Evolutionary conservation across 2,797 vertebrate species (phyloP).

Genomic region (Luscinia megarhynchos): DNA sequence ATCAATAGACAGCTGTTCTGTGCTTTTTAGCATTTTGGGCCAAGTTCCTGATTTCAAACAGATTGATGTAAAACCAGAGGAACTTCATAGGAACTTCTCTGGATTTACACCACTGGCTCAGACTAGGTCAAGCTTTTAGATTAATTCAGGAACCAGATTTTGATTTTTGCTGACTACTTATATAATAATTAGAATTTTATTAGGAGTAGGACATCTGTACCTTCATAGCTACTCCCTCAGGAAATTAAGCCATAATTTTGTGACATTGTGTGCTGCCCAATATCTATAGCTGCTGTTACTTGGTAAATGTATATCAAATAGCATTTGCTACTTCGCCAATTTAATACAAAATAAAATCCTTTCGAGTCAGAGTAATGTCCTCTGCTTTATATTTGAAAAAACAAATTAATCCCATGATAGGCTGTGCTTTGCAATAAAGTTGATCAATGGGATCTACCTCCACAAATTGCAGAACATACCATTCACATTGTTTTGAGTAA

Average conservation of each 20-base stretch:
- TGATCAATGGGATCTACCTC: constrained; percentile 55
- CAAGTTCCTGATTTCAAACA: constrained; percentile 42
- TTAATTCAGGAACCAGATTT: not conserved
- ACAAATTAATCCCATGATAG: constrained; percentile 34
- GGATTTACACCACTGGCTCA: not conserved
- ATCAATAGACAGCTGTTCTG: constrained; percentile 12
- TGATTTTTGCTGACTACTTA: not conserved
- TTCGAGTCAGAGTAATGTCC: constrained; percentile 20
- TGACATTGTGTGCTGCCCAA: not conserved
- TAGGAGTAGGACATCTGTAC: not conserved
- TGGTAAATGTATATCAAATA: not conserved
- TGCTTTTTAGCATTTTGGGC: constrained; percentile 26
- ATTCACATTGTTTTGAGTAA: constrained; percentile 42
- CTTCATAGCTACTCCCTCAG: not conserved
- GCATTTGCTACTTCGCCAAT: not conserved
- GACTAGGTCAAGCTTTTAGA: not conserved
- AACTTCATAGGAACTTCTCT: not conserved
- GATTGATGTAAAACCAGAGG: not conserved
- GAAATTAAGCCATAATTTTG: not conserved
- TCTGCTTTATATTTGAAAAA: constrained; percentile 46
- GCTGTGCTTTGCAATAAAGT: constrained; percentile 55
- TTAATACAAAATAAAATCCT: constrained; percentile 34
- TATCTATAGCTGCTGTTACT: not conserved
- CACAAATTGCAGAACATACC: constrained; percentile 41
- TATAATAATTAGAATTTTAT: not conserved